Base-by-base conservation (phyloP, 1,140 invertebrate species). In the Lanistes nyassanus region DNA sequence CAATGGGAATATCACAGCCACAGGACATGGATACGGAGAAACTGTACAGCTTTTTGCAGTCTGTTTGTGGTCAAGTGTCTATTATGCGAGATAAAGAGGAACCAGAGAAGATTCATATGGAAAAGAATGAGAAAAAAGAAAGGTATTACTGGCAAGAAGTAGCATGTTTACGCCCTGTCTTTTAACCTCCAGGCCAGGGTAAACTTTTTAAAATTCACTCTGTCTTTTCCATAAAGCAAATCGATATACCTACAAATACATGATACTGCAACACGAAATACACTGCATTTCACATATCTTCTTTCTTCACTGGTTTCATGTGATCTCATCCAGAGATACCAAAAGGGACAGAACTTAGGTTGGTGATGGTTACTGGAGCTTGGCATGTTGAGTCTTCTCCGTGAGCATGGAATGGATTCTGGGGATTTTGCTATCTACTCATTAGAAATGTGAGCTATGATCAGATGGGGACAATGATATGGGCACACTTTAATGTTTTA, bases 51-150 rank as follows among this genome's bases (percentile, higher is more conserved):
- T 68, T 75, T 37, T 51, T 75, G 53, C 62, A 75, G 65, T 39
- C 42, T 1, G 53, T 75, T 23, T 75, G 74, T 51, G 23, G 74
- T 23, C 74, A 75, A 55, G 74, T 75, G n/a, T 36, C 74, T 19
- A 26, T 7, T n/a, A 62, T 53, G 51, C 29, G 74, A 21, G 64
- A 19, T 0, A 34, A 26, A 31, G 36, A 58, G 3, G n/a, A 47
- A 65, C 5, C 37, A 42, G 47, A 51, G 37, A 19, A 60, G 37
- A 58, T 60, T 6, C 6, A 13, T 31, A 1, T 21, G 36, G 34
- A 16, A 34, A 23, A 7, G 37, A 67, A 11, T 23, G 37, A 36
- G 34, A 42, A 42, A 9, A 13, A 42, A 68, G 23, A 47, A 37
- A 68, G 66, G 34, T 37, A 39, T 21, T 13, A 16, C 11, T 13